These are phyloP conservation scores for Trichomycterus rosablanca DNA, from an alignment of 2,113 vertebrate genomes.

Conservation along the genomic window DNA sequence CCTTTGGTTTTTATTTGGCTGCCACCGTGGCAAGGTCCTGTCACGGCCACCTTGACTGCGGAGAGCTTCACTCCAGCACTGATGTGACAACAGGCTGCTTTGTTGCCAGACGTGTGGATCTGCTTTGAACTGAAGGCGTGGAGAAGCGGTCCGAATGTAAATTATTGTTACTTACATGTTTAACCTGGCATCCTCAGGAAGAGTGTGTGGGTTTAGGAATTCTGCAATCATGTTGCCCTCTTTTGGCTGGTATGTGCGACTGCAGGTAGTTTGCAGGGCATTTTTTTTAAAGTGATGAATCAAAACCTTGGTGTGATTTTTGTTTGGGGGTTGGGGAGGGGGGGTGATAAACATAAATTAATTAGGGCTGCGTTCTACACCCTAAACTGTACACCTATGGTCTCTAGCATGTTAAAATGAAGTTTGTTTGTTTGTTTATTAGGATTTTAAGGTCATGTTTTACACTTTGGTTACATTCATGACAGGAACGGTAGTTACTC, in stretches of 20 bases:
- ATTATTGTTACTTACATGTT: conserved; percentile 70
- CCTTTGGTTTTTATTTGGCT: conserved; percentile 50
- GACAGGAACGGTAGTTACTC: too few species aligned
- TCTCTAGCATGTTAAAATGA: neutral
- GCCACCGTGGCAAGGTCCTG: conserved; percentile 47
- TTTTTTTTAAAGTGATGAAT: conserved; percentile 10
- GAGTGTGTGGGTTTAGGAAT: conserved; percentile 49
- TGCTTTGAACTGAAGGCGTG: conserved; percentile 60
- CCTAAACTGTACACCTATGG: neutral
- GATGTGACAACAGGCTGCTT: conserved; percentile 59
- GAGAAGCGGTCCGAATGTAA: conserved; percentile 61
- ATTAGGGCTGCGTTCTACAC: neutral
- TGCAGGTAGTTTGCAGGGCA: conserved; percentile 48
- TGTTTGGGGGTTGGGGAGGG: too few species aligned
- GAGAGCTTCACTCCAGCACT: conserved; percentile 52
- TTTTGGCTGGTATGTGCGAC: conserved; percentile 67
- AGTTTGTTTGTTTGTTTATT: neutral
- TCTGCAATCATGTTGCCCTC: conserved; percentile 76
- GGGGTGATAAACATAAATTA: neutral
- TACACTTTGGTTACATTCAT: too few species aligned
- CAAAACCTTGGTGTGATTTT: conserved; percentile 6
- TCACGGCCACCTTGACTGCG: conserved; percentile 56
- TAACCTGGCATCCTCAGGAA: conserved; percentile 60
- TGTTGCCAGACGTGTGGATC: conserved; percentile 56
- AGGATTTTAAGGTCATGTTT: too few species aligned